phyloP scores from a whole-genome alignment of 2,888 invertebrate genomes.

The Synanthedon formicaeformis region DNA sequence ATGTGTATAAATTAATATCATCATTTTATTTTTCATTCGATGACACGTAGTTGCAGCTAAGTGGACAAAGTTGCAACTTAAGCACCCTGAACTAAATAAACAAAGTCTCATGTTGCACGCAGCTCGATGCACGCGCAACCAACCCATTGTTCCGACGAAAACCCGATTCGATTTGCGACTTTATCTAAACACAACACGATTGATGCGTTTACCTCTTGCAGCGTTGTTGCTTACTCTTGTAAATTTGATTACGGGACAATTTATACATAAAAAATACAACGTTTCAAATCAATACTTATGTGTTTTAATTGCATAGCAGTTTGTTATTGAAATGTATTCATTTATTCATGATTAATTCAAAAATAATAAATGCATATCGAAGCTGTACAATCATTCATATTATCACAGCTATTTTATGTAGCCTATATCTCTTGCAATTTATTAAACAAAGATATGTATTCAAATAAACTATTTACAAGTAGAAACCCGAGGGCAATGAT shows the following conservation, averaged over 20 bases:
- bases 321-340: constrained; percentile 1
- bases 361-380: no score
- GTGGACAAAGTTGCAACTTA: constrained; percentile 3
- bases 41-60: constrained; percentile 6
- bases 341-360: not conserved
- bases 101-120: constrained; percentile 49
- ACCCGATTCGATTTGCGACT: not conserved
- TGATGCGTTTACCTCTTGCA: not conserved
- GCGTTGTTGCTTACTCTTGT: not conserved
- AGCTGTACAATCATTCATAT: no score
- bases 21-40: not conserved
- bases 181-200: no score
- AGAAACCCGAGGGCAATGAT: no score
- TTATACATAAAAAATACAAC: no score
- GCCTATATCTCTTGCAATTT: no score
- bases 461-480: no score
- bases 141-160: constrained; percentile 15
- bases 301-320: not conserved
- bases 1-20: not conserved
- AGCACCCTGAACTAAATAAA: constrained; percentile 14
- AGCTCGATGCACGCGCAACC: constrained; percentile 11
- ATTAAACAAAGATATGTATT: no score
- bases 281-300: no score
- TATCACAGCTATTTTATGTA: no score
- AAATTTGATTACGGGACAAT: no score